Evolutionary conservation across 1,140 invertebrate genomes (phyloP), one percentile per base, ranked within the genome.

Genomic region (Nasonia longicornis): DNA sequence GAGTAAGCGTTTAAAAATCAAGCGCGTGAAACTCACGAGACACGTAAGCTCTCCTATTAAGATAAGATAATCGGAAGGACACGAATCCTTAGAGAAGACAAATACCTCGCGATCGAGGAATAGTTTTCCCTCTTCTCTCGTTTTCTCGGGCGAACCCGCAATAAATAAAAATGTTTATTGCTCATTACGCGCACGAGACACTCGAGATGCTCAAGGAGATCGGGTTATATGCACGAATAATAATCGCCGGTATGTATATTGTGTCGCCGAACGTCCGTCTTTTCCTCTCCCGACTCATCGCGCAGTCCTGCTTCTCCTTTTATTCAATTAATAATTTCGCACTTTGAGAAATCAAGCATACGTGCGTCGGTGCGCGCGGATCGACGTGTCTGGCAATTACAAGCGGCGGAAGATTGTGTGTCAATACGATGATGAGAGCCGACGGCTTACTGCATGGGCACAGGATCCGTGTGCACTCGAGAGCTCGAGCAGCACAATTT

Each of bases 1-100:
- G 42, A 45, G 42, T 45, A 45, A 45, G 3, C n/a, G 58, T n/a
- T 16, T 63, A 63, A 16, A 63, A 16, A 16, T 35, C 31, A 35
- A 35, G 31, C 31, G 3, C 3, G 4, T 6, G 0, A 35, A 35
- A 3, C 31, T 35, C 58, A 22, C 29, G 35, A 77, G 63, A 26
- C 75, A 52, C 69, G 66, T 77, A 77, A 77, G 42, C 38, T 77
- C 48, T 31, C 29, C 64, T 35, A 12, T 45, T 11, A 26, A 72
- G 69, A 79, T 79, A 79, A 79, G 77, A 79, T 72, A 79, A 79
- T 79, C 71, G 69, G 69, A 35, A 70, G 70, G 14, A 79, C 52
- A 42, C 26, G 29, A 26, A 45, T 45, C 52, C 52, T 64, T 73
- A 45, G 1, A 73, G 6, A 73, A 73, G 78, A 73, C 35, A 73